These are phyloP conservation scores for Acanthiza pusilla DNA, from an alignment of 2,797 vertebrate genomes.

Conservation along the genomic window DNA sequence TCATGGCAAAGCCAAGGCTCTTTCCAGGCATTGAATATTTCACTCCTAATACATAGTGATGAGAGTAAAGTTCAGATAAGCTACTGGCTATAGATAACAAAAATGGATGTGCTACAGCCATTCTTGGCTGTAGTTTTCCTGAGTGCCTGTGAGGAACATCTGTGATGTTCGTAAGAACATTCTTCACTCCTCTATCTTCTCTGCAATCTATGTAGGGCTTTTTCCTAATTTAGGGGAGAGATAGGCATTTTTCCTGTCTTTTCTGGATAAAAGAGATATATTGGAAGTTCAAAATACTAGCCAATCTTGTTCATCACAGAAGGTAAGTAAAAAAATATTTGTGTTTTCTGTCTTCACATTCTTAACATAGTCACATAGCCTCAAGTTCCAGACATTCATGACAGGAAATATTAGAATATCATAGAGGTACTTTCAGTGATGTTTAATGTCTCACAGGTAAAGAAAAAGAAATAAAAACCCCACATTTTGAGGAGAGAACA, in stretches of 20 bases:
- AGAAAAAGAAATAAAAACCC: accelerated
- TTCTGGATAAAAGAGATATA: not conserved
- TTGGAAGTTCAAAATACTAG: not conserved
- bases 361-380: not conserved
- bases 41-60: not conserved
- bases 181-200: not conserved
- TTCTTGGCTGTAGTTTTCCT: not conserved
- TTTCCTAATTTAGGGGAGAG: not conserved
- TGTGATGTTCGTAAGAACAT: not conserved
- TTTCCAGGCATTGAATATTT: not conserved
- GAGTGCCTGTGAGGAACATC: not conserved
- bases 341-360: not conserved
- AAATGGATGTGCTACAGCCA: not conserved
- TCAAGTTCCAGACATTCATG: not conserved
- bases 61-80: not conserved
- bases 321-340: not conserved
- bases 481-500: not conserved
- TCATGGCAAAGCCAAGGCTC: not conserved
- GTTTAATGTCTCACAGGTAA: not conserved
- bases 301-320: not conserved
- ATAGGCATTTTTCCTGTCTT: not conserved
- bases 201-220: not conserved
- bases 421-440: not conserved
- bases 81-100: not conserved
- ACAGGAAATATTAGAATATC: not conserved